phyloP scores from a whole-genome alignment of 1,140 invertebrate genomes.

The Drosophila dunni region DNA sequence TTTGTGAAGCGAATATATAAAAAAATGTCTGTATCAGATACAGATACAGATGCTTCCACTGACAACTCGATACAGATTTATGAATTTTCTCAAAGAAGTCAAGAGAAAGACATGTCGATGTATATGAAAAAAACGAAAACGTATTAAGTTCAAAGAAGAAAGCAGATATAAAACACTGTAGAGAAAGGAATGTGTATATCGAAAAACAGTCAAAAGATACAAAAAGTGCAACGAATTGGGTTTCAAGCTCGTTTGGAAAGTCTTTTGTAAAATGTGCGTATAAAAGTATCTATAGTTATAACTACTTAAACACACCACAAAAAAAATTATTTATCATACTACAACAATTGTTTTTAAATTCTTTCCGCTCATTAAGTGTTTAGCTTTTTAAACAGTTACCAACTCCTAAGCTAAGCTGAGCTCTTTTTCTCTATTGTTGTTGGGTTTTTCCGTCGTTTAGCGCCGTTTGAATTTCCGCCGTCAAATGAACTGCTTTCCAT shows the following conservation, averaged over 20 bases:
- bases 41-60: not conserved
- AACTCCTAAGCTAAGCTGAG: constrained; percentile 7
- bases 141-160: not conserved
- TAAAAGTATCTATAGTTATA: too few relatives aligned
- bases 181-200: not conserved
- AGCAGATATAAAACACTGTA: not conserved
- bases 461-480: constrained; percentile 78
- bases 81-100: not conserved
- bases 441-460: constrained; percentile 11
- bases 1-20: not conserved
- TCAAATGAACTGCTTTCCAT: constrained; percentile 77
- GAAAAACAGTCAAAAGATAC: not conserved
- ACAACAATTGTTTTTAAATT: constrained; percentile 28
- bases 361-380: constrained; percentile 72
- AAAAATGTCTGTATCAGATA: not conserved
- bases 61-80: too few relatives aligned
- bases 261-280: too few relatives aligned
- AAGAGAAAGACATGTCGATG: not conserved
- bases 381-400: constrained; percentile 38
- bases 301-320: too few relatives aligned
- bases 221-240: too few relatives aligned
- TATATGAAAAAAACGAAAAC: not conserved
- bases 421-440: not conserved
- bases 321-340: too few relatives aligned
- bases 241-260: too few relatives aligned